Conservation (phyloP, 2,888 invertebrate genomes). For the Tenthredo scrophulariae region DNA sequence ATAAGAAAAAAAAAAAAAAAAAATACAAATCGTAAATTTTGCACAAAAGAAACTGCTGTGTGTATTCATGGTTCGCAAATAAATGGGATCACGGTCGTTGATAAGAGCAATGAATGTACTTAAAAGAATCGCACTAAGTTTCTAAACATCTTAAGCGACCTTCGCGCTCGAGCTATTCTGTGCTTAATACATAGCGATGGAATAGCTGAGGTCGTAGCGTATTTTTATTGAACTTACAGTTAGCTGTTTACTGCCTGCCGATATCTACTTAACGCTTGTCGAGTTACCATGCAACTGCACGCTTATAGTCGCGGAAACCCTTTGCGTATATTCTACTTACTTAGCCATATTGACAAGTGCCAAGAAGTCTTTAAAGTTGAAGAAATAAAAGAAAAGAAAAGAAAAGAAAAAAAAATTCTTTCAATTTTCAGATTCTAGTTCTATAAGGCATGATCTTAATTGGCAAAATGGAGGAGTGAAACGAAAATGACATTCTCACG, state of each 20-base stretch:
- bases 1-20: too few relatives aligned
- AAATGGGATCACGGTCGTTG: constrained; percentile 22
- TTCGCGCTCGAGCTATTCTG: not conserved
- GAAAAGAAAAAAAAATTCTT: not conserved
- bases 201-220: constrained; percentile 5
- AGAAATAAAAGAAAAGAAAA: not conserved
- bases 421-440: too few relatives aligned
- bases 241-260: constrained; percentile 43
- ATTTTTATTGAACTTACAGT: constrained; percentile 39
- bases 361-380: not conserved
- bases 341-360: not conserved
- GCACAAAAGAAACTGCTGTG: not conserved
- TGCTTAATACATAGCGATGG: not conserved
- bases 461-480: not conserved
- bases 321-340: not conserved
- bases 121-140: not conserved
- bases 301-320: not conserved
- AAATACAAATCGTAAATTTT: not conserved
- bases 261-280: constrained; percentile 39
- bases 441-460: too few relatives aligned
- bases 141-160: constrained; percentile 27
- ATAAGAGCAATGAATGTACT: not conserved
- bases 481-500: not conserved
- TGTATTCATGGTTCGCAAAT: not conserved
- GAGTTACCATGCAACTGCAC: constrained; percentile 3